Evolutionary conservation across 2,113 vertebrate species (phyloP), one percentile per base, ranked within the genome.

Genomic region (Cranoglanis bouderius): DNA sequence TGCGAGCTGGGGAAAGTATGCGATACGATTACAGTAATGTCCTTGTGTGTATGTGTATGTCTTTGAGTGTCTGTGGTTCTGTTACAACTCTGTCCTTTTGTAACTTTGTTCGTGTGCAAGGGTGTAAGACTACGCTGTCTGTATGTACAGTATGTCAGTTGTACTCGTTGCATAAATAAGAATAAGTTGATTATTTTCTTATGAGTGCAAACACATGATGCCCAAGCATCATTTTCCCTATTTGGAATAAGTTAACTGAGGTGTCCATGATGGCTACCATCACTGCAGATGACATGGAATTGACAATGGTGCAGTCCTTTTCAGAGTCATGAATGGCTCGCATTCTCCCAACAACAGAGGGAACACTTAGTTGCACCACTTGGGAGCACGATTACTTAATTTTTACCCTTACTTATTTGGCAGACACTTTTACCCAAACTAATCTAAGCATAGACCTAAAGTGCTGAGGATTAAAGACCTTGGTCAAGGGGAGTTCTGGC

Each of bases 61-160:
- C 16, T 85, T 63, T 53, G 35, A 67, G 29, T 72, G 38, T 32
- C 61, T 49, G 72, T 77, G 85, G 84, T 85, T 86, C 55, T 90
- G 72, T 90, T 90, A 89, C 86, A 90, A 74, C 78, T 86, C 86
- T 90, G 88, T 84, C 89, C 89, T 90, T 90, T 85, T 75, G 84
- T 75, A 85, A 78, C 90, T 87, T 90, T 90, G 77, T 82, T 38
- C 55, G 65, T n/a, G 65, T 75, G 86, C 57, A 80, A 81, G 67
- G 75, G 46, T 77, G 91, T 81, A 85, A 91, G 87, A 90, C 83
- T 77, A 91, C 63, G 55, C 72, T 32, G 19, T 5, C 9, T 24
- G 40, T 77, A 4, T 46, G 18, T 43, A 4, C 4, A n/a, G 40
- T 77, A 77, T 46, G 40, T 46, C 74, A 6, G 74, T 46, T 26